Conservation (phyloP, 2,113 vertebrate species). For the Hemiprocne comata region DNA sequence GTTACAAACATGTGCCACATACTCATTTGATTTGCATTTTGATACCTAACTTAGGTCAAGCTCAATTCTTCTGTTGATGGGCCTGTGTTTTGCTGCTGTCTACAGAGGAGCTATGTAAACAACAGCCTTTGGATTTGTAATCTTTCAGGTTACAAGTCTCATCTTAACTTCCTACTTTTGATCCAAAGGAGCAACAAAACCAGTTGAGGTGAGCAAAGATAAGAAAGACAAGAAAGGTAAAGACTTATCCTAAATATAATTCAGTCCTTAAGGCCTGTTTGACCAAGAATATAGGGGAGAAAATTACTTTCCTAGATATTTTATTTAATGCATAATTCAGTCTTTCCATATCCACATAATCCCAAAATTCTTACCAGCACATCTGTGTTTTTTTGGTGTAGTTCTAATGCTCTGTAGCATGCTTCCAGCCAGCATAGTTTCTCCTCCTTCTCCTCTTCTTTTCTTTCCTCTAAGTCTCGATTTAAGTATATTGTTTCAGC, state of each 20-base stretch:
- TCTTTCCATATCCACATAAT: neutral
- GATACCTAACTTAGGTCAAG: neutral
- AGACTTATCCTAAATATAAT: neutral
- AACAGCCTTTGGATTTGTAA: neutral
- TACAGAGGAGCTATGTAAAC: neutral
- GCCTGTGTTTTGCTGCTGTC: neutral
- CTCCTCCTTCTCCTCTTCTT: slow-evolving; percentile 72
- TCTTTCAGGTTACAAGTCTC: neutral
- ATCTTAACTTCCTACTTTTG: neutral
- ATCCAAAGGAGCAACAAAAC: neutral
- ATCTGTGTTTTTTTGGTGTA: slow-evolving; percentile 79
- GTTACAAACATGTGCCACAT: neutral
- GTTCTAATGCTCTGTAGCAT: slow-evolving; percentile 85
- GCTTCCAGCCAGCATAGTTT: slow-evolving; percentile 87
- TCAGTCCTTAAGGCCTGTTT: neutral
- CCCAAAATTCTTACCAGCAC: slow-evolving; percentile 83
- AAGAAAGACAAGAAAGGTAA: neutral
- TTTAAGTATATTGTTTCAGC: slow-evolving; percentile 92
- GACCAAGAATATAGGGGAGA: neutral
- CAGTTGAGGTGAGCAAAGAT: neutral
- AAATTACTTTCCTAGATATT: neutral
- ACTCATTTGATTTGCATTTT: neutral
- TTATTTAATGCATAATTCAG: neutral
- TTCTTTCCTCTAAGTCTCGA: slow-evolving; percentile 81
- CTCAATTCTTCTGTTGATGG: neutral